These are phyloP conservation scores for Schizopygopsis malacanthus DNA, from an alignment of 2,797 vertebrate genomes.

Conservation along the genomic window DNA sequence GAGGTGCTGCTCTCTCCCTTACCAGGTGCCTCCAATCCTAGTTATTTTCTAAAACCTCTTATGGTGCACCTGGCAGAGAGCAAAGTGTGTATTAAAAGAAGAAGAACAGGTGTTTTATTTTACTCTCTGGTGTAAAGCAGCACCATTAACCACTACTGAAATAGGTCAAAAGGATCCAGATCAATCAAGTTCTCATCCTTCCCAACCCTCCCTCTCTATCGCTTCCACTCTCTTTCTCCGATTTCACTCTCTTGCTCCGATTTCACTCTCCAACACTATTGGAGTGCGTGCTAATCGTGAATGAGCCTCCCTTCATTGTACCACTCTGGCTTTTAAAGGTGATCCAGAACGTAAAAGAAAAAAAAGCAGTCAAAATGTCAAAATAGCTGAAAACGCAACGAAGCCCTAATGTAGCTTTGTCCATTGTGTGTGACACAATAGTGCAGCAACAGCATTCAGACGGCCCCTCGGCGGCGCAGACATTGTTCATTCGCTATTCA, in stretches of 20 bases:
- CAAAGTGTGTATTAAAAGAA: background rate
- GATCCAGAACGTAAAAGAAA: slow-evolving; percentile 25
- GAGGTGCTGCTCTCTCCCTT: background rate
- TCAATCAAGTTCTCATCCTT: slow-evolving; percentile 43
- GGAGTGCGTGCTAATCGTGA: slow-evolving; percentile 36
- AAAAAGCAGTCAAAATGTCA: slow-evolving; percentile 44
- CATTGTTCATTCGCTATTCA: slow-evolving; percentile 51
- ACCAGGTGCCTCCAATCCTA: background rate
- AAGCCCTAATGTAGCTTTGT: slow-evolving; percentile 41
- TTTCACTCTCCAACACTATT: slow-evolving; percentile 13
- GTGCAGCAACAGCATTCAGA: slow-evolving; percentile 36
- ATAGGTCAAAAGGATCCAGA: slow-evolving; percentile 48
- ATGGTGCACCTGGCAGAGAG: slow-evolving; percentile 36
- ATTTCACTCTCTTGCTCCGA: no score
- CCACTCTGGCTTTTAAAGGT: slow-evolving; percentile 23
- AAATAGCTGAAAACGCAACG: slow-evolving; percentile 38
- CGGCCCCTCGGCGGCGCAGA: background rate
- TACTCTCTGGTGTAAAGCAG: slow-evolving; percentile 34
- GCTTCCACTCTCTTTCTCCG: slow-evolving; percentile 51
- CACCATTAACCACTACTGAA: slow-evolving; percentile 52
- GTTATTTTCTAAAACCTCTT: slow-evolving; percentile 17
- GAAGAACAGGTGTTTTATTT: slow-evolving; percentile 23
- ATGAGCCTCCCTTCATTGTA: slow-evolving; percentile 45
- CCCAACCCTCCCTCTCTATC: slow-evolving; percentile 46
- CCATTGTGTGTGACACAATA: slow-evolving; percentile 49